Conservation (phyloP, 2,888 invertebrate species). For the Watsonalla binaria region DNA sequence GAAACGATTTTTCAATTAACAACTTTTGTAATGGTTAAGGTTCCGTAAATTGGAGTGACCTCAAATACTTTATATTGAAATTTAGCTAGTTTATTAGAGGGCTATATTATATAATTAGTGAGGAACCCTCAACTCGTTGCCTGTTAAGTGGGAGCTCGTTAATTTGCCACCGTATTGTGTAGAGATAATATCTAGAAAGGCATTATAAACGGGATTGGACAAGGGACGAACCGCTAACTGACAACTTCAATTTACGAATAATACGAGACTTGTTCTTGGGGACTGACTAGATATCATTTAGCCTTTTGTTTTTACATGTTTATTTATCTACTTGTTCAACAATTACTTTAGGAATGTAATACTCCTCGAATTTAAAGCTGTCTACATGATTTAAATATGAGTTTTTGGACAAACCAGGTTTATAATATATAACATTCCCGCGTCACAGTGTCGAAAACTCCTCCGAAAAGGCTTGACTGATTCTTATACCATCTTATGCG, state of each 20-base stretch:
- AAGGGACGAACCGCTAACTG: conserved; percentile 14
- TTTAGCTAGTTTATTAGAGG: not conserved
- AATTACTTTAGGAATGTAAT: too few species aligned
- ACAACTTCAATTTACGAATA: conserved; percentile 8
- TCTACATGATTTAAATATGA: too few species aligned
- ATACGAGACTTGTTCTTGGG: not conserved
- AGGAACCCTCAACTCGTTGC: not conserved
- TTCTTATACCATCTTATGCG: too few species aligned
- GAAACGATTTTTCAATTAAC: not conserved
- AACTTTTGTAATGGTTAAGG: not conserved
- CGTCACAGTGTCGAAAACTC: too few species aligned
- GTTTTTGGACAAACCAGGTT: too few species aligned
- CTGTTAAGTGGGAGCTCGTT: not conserved
- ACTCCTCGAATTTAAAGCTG: too few species aligned
- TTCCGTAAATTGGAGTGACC: not conserved
- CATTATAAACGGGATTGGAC: conserved; percentile 5
- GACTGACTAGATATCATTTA: too few species aligned
- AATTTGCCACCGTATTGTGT: conserved; percentile 5
- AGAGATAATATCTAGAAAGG: conserved; percentile 13
- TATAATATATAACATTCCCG: too few species aligned
- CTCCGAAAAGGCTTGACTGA: too few species aligned
- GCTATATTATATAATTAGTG: not conserved
- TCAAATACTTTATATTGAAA: not conserved
- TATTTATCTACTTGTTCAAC: too few species aligned
- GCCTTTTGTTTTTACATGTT: too few species aligned